Base-by-base conservation (phyloP, 2,113 vertebrate genomes). In the Urocitellus parryii region DNA sequence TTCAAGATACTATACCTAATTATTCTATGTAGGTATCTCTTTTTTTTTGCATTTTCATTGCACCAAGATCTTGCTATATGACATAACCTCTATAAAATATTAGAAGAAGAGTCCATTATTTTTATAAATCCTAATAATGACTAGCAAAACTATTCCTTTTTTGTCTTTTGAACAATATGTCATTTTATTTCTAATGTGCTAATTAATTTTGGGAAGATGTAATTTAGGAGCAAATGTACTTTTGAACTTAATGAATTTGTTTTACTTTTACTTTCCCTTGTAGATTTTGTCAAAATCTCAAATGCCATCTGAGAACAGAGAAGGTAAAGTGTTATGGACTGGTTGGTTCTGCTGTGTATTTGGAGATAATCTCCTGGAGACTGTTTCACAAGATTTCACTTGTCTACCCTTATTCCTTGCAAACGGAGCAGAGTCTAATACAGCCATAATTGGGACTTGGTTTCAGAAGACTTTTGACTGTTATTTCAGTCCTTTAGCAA, bases 391-490 rank as follows among this genome's bases (percentile, higher is more conserved):
- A 58, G 99, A 99, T 37, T 99, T 99, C 78, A 99, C 98, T 88
- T 99, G 99, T 78, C 97, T 99, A 42, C 99, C 99, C 3, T 97
- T 99, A 25, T 99, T 99, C 92, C 98, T 99, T 92, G 97, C 97
- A 85, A 98, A 98, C 0, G 99, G 99, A 14, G 61, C 99, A 0
- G 99, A 99, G 76, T 74, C 72, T 27, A 98, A 99, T 90, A 99
- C 99, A 0, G 24, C 98, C 34, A 20, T 99, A 39, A 98, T 99
- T 8, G 99, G 99, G 39, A 98, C 97, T 9, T 99, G 99, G 99
- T 99, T 99, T 97, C 98, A 99, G 98, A 98, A 98, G 96, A 99
- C 97, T 25, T 99, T 99, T 9, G 99, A 99, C 98, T 99, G 99
- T 97, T 98, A 85, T 95, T 99, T 99, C 48, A 98, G 99, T 74